Base-by-base conservation (phyloP, 2,113 vertebrate genomes). In the Perccottus glenii region DNA sequence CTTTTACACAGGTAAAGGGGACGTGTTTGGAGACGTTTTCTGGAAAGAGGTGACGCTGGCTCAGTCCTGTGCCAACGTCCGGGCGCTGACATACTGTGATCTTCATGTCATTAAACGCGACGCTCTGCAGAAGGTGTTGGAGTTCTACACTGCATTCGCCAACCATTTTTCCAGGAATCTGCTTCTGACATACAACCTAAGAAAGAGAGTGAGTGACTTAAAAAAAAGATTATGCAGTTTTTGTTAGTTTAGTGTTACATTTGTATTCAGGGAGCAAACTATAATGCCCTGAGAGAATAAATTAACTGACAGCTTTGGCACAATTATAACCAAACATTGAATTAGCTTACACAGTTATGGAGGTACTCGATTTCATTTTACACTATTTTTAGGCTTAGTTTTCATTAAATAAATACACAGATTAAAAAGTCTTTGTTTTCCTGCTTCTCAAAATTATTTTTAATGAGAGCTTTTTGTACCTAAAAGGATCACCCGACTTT, bases 151-250 rank as follows among this genome's bases (percentile, higher is more conserved):
- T 0, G 95, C 97, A 12, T 99, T 99, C 89, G 96, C 95, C 69
- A 98, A 98, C 82, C 98, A 98, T 81, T 99, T 99, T 92, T 99
- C 98, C 66, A 91, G 98, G 81, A 99, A 99, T 81, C 95, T 99
- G 78, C 93, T 99, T 76, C 94, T 99, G 63, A 99, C 98, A 2
- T 99, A 98, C 92, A 99, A 99, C 86, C 86, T 99, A 81, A 91
- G 98, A 66, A 99, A 99, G 91, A 92, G 98, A 92, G 98, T 99
- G 81, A 93, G 91, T 84, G 48, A 42, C 33, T 59, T 27, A 14
- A 48, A 0, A 4, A 11, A 32, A 16, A 32, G 43, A 9, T 46
- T 46, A 14, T 4, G 33, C 4, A 27, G 14, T 5, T 6, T 12
- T 38, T 40, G 35, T 57, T 42, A 42, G 9, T 5, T 4, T 9